A percentile compares a stretch with the other conserved stretches of the same genome.
Conservation (phyloP, 2,113 vertebrate genomes). For the Brachionichthys hirsutus region DNA sequence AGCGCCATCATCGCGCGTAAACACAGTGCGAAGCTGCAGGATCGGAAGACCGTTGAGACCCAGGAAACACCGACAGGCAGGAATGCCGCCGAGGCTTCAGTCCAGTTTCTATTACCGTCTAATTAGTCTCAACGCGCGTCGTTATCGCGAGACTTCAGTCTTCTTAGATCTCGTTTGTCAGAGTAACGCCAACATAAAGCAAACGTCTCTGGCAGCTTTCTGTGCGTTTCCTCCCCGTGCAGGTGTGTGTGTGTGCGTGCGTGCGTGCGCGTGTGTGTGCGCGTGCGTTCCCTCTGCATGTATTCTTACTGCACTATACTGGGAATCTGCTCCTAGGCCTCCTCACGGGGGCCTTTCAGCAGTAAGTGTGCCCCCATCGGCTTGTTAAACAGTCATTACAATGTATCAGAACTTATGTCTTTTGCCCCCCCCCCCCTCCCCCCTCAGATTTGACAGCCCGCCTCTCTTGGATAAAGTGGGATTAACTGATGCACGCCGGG, state of each 20-base stretch:
- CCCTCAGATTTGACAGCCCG: slow-evolving; percentile 83
- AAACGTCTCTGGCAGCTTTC: slow-evolving; percentile 44
- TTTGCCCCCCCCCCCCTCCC: slow-evolving; percentile 20
- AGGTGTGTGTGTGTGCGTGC: too few relatives aligned
- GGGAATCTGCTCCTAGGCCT: slow-evolving; percentile 45
- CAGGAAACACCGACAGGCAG: too few relatives aligned
- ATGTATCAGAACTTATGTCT: slow-evolving; percentile 67
- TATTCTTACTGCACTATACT: slow-evolving; percentile 39
- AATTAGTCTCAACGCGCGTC: too few relatives aligned
- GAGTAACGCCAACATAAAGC: slow-evolving; percentile 19
- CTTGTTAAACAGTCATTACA: slow-evolving; percentile 70
- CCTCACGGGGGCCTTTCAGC: slow-evolving; percentile 33
- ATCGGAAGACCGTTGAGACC: too few relatives aligned
- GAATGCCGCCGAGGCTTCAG: too few relatives aligned
- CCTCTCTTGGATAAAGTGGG: slow-evolving; percentile 87
- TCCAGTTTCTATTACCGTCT: too few relatives aligned
- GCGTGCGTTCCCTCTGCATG: too few relatives aligned
- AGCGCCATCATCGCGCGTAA: slow-evolving; percentile 47
- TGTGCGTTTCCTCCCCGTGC: slow-evolving; percentile 36
- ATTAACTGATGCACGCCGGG: slow-evolving; percentile 66
- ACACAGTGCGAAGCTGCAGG: too few relatives aligned
- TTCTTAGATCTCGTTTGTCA: not conserved
- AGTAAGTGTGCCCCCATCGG: slow-evolving; percentile 45
- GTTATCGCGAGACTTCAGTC: not conserved
- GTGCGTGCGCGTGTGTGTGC: too few relatives aligned